Evolutionary conservation across 2,113 vertebrate species (phyloP), one percentile per base, ranked within the genome.

Genomic region (Etheostoma cragini): DNA sequence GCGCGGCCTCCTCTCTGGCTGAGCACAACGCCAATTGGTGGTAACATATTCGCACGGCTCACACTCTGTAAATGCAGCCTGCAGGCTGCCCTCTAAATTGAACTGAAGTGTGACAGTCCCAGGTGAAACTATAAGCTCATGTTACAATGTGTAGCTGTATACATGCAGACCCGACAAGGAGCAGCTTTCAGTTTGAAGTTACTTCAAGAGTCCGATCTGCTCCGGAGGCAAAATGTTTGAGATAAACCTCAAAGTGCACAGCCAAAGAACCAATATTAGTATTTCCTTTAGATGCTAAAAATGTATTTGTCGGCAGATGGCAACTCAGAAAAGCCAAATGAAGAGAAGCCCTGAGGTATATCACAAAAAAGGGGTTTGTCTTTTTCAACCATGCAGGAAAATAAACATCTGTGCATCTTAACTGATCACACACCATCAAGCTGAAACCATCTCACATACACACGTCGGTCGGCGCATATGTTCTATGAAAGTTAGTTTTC

Each of bases 11-110:
- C 45, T 68, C 63, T 78, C 12, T 17, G 72, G 22, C 58, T 70
- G 47, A 78, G 70, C 45, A 24, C 70, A 56, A 70, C 4, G 19
- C 49, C 83, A 75, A 26, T 64, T 74, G 75, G 74, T 64, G 60
- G 67, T 73, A 88, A 69, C 76, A 60, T 81, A 82, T 80, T 86
- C 78, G 72, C 26, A 10, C 38, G 2, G 57, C 80, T 87, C 52
- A 49, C 67, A 68, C 33, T 76, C 61, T 68, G 81, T 84, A 80
- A 87, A 89, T 72, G 78, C 84, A 70, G 56, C 49, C 35, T n/a
- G 38, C 38, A 42, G 38, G 73, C 35, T 84, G 73, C 68, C 17
- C 4, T 58, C 42, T 5, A 33, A 1, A 45, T 42, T 10, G 24
- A 54, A 80, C 38, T 42, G 74, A 58, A 64, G 57, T 21, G 77